phyloP scores from a whole-genome alignment of 2,797 vertebrate species.

The Cryptoblepharus egeriae region DNA sequence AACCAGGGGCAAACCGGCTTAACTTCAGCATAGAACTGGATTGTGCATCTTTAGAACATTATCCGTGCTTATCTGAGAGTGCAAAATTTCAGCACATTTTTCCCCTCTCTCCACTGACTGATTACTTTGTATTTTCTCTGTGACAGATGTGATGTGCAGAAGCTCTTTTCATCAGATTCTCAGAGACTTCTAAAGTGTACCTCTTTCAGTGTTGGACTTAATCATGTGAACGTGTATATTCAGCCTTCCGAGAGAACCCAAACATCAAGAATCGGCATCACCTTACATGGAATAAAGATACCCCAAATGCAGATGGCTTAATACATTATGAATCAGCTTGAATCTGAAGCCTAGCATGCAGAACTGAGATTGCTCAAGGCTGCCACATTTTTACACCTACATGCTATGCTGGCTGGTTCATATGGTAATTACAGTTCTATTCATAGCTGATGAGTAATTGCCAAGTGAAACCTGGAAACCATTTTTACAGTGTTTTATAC shows the following conservation, averaged over 20 bases:
- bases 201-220: background rate
- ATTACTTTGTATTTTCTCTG: accelerated
- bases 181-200: background rate
- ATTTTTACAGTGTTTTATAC: slow-evolving; percentile 38
- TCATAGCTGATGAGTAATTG: slow-evolving; percentile 66
- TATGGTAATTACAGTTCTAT: slow-evolving; percentile 60
- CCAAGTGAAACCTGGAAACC: slow-evolving; percentile 44
- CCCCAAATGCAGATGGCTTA: slow-evolving; percentile 1
- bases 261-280: accelerated
- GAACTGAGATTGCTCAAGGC: background rate
- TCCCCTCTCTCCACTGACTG: background rate
- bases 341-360: slow-evolving; percentile 13
- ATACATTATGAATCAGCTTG: background rate
- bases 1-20: background rate
- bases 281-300: background rate
- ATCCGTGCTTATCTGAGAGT: background rate
- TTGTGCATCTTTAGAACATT: background rate
- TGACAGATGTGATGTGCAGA: background rate
- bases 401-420: background rate
- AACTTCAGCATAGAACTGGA: background rate
- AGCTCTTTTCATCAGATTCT: background rate
- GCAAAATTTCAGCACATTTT: background rate
- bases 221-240: background rate
- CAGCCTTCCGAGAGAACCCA: background rate
- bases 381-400: background rate